phyloP scores from a whole-genome alignment of 2,797 vertebrate genomes.

The Tympanoctomys barrerae region DNA sequence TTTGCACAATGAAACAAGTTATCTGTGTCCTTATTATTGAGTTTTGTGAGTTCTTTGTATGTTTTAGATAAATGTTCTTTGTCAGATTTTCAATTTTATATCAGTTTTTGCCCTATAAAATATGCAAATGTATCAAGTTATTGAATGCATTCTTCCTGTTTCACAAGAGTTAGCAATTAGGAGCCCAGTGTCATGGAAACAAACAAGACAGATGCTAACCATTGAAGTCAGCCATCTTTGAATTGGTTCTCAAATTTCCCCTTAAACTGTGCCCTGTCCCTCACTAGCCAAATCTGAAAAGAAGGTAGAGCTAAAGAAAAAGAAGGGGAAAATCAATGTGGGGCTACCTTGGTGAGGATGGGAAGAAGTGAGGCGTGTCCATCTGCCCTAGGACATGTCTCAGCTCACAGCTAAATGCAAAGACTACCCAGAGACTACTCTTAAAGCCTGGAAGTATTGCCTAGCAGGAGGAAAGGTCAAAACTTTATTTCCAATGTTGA shows the following conservation, averaged over 20 bases:
- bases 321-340: background rate
- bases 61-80: background rate
- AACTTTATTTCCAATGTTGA: background rate
- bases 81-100: background rate
- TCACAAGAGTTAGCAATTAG: background rate
- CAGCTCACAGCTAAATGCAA: background rate
- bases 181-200: background rate
- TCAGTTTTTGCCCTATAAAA: background rate
- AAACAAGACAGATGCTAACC: background rate
- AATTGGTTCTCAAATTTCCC: background rate
- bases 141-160: background rate
- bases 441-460: background rate
- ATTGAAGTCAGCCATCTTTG: background rate
- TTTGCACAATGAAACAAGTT: background rate
- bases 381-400: background rate
- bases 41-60: background rate
- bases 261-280: background rate
- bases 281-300: background rate
- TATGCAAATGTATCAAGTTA: background rate
- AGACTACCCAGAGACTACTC: background rate
- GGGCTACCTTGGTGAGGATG: fast-evolving
- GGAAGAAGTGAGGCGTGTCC: background rate
- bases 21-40: background rate
- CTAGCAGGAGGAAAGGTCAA: background rate
- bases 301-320: background rate